Base-by-base conservation (phyloP, 2,888 invertebrate species). In the Nephrocerus scutellatus region DNA sequence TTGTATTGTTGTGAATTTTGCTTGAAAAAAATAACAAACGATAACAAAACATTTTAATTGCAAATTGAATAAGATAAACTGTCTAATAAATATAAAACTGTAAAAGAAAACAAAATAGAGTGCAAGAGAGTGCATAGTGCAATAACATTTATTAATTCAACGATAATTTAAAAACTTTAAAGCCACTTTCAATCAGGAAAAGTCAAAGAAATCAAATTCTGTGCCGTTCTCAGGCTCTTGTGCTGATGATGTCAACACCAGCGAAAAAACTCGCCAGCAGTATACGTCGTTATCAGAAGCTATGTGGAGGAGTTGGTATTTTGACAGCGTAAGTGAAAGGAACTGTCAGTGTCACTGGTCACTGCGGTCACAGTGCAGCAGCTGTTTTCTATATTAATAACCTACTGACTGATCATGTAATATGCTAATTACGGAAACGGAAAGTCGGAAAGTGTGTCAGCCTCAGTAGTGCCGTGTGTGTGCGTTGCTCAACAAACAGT, bases 221-320 rank as follows among this genome's bases (percentile, higher is more conserved):
- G 10, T 12, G 22, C 22, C 30, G 21, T 31, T 9, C 6, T 16
- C 16, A 31, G n/a, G 19, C 2, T 5, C 22, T 3, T n/a, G 15
- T 33, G 16, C 7, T 25, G 3, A 14, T 24, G 25, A 24, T 8
- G 31, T 13, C 19, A 21, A 14, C 14, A 20, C 15, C 39, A 24
- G 19, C 36, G 26, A 36, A 33, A 41, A 34, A 29, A 20, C 29
- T 52, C 57, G 44, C 52, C 56, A 43, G 54, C 66, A 59, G 57
- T 72, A 67, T 74, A 34, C 54, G 57, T 31, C 59, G 58, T 42
- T 57, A 62, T 51, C 57, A 56, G 30, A 65, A 61, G 50, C 53
- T 62, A 19, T 44, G 56, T 15, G 54, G 59, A 30, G 54, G 63
- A 39, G 47, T 63, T 54, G 63, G 66, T 22, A 46, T 67, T 35